Evolutionary conservation across 2,797 vertebrate species (phyloP).

Genomic region (Saguinus oedipus): DNA sequence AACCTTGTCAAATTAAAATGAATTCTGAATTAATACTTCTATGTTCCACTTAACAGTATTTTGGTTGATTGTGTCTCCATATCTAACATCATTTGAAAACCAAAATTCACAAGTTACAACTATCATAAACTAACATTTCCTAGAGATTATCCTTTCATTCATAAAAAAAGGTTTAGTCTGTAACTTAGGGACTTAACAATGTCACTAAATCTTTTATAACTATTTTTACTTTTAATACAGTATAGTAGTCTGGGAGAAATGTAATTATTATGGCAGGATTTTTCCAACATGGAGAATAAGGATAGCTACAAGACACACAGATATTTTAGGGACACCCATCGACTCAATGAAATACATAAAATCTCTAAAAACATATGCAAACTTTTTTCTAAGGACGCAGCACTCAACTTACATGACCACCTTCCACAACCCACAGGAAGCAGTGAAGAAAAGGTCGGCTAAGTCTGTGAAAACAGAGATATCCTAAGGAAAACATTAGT

Average conservation of each 20-base stretch:
- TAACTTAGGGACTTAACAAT: neutral
- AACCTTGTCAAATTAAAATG: neutral
- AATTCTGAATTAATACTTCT: neutral
- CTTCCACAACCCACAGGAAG: neutral
- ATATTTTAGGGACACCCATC: neutral
- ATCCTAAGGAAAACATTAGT: neutral
- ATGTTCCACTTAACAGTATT: neutral
- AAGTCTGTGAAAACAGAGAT: neutral
- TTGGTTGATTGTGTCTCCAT: neutral
- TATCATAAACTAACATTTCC: neutral
- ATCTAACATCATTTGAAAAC: constrained; percentile 11
- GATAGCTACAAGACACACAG: neutral
- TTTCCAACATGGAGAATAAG: neutral
- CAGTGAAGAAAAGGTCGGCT: neutral
- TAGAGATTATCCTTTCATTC: neutral
- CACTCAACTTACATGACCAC: neutral
- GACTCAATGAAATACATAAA: neutral
- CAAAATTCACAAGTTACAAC: neutral
- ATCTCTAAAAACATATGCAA: neutral
- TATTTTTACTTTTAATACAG: neutral
- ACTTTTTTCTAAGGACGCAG: neutral
- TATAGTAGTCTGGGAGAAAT: neutral
- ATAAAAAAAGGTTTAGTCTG: neutral
- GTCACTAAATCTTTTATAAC: neutral
- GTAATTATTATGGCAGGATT: neutral